Evolutionary conservation across 35 echinoderm and acorn worm species (phyloP), one percentile per base, ranked within the genome.

Genomic region (Anneissia japonica): DNA sequence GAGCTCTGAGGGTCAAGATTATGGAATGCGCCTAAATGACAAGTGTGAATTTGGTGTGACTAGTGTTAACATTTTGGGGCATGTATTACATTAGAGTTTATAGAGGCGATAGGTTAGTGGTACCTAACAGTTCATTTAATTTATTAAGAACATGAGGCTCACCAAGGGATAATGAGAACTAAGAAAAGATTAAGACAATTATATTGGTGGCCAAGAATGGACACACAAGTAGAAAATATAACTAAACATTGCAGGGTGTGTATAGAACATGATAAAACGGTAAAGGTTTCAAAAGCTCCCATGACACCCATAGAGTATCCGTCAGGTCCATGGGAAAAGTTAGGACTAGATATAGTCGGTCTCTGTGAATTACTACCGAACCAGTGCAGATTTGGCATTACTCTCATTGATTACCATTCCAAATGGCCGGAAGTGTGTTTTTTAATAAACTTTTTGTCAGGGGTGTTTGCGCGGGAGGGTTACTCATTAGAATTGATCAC

Each of bases 321-420:
- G n/a, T n/a, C n/a, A n/a, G n/a, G n/a, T n/a, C n/a, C n/a, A n/a
- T 93, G 88, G 92, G 39, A 86, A 77, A 87, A 93, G 31, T 41
- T 86, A 16, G 83, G 64, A 0, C 51, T 90, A 39, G 92, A 93
- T 45, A 86, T 93, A n/a, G 76, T 75, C 38, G 82, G 87, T 56
- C 87, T 83, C 31, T 86, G 77, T 39, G 23, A 90, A 51, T 40
- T 55, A 14, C 37, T 46, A 34, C 75, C 83, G 30, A 75, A 86
- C 1, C 75, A 89, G 28, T 90, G 88, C 19, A 90, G 76, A 35
- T 93, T 38, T 86, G 83, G 77, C 37, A 81, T 93, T 35, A 87
- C 86, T 9, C 34, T 88, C 0, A 74, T 86, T 64, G 91, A 90
- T 72, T 89, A 89, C 74, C 83, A 92, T 36, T 73, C 39, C 35